These are phyloP conservation scores for Sylvilagus bachmani DNA, from an alignment of 2,113 vertebrate genomes.

Conservation along the genomic window DNA sequence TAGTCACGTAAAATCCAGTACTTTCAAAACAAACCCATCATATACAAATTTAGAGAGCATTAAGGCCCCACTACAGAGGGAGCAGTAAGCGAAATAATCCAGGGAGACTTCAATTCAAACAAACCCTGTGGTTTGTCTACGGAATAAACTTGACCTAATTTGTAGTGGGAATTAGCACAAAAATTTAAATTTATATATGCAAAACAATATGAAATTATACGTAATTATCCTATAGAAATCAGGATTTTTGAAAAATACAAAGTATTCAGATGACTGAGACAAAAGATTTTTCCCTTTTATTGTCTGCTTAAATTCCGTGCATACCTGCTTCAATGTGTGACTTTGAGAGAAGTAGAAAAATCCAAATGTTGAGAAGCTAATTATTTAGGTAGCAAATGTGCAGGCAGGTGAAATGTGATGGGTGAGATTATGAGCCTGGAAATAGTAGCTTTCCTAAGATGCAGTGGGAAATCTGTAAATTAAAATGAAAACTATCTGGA, in stretches of 20 bases:
- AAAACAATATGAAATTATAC: slow-evolving; percentile 13
- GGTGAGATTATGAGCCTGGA: background rate
- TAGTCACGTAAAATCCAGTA: background rate
- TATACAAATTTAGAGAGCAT: background rate
- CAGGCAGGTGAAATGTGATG: background rate
- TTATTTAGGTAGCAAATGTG: background rate
- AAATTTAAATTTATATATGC: background rate
- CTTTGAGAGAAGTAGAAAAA: background rate
- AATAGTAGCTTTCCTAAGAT: background rate
- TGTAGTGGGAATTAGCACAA: background rate
- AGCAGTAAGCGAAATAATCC: background rate
- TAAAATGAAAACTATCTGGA: slow-evolving; percentile 42
- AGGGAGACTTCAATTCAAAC: background rate
- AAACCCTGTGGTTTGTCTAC: background rate
- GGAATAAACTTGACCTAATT: background rate
- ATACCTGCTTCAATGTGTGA: background rate
- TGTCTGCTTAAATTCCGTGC: slow-evolving; percentile 33
- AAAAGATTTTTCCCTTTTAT: background rate
- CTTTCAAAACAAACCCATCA: background rate
- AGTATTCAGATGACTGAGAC: background rate
- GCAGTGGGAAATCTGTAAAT: slow-evolving; percentile 4
- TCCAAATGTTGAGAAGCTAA: background rate
- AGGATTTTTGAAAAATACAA: slow-evolving; percentile 4
- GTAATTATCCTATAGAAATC: background rate
- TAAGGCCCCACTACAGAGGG: background rate